Percentiles rank a stretch among this genome's conserved stretches.
These are phyloP conservation scores for Parnassius mnemosyne DNA, from an alignment of 2,888 invertebrate species.

Conservation along the genomic window DNA sequence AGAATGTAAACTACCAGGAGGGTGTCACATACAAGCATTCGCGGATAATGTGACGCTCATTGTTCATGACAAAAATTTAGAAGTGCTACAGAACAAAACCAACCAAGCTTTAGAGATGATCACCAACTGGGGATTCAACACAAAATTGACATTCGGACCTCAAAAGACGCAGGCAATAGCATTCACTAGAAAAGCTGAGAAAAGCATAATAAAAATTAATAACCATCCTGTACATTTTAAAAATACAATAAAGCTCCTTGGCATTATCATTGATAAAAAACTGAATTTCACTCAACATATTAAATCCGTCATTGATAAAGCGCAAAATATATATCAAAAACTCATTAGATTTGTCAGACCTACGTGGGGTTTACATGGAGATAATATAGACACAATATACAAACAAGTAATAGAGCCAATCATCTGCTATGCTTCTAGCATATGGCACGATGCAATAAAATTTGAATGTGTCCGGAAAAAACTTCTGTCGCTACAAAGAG, in stretches of 20 bases:
- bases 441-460: slow-evolving; percentile 15
- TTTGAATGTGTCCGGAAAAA: neutral
- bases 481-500: slow-evolving; percentile 1
- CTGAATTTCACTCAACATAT: slow-evolving; percentile 8
- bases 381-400: slow-evolving; percentile 25
- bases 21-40: neutral
- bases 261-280: neutral
- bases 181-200: slow-evolving; percentile 13
- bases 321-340: slow-evolving; percentile 18
- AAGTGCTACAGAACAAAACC: neutral
- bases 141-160: slow-evolving; percentile 25
- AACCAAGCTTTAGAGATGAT: slow-evolving; percentile 10
- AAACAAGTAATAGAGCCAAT: slow-evolving; percentile 29
- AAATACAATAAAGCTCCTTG: slow-evolving; percentile 8
- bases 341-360: slow-evolving; percentile 1
- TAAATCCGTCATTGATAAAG: slow-evolving; percentile 12
- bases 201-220: slow-evolving; percentile 27
- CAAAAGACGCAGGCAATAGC: slow-evolving; percentile 19
- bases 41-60: slow-evolving; percentile 31
- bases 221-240: slow-evolving; percentile 17
- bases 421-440: slow-evolving; percentile 21
- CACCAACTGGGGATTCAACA: slow-evolving; percentile 16
- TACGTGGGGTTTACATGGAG: slow-evolving; percentile 12
- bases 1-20: too few relatives aligned
- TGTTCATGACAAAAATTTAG: neutral